Evolutionary conservation across 2,797 vertebrate species (phyloP).

Genomic region (Peromyscus melanophrys): DNA sequence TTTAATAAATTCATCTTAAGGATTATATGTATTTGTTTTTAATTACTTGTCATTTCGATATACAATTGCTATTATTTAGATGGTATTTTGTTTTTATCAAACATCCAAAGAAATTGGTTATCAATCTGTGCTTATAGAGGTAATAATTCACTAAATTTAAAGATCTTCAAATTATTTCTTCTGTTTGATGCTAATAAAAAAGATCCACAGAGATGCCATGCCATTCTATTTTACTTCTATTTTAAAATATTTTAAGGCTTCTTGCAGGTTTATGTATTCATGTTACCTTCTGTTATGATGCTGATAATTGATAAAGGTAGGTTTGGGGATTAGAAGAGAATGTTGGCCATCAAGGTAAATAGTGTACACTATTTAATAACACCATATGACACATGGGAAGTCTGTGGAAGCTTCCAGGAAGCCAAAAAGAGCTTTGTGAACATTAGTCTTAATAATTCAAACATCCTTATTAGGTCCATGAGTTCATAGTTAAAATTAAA

Average conservation of each 20-base stretch:
- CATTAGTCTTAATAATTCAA: slow-evolving; percentile 64
- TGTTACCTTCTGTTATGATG: background rate
- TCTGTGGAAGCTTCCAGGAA: background rate
- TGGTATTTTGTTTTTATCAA: slow-evolving; percentile 32
- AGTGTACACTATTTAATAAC: slow-evolving; percentile 16
- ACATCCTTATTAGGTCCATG: background rate
- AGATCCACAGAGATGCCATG: background rate
- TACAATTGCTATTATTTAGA: slow-evolving; percentile 39
- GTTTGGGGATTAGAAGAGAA: background rate
- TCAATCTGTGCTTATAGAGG: slow-evolving; percentile 40
- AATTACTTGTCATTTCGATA: background rate
- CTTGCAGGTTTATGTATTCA: background rate
- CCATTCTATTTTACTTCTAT: slow-evolving; percentile 1
- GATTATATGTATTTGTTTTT: slow-evolving; percentile 20
- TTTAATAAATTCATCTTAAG: slow-evolving; percentile 29
- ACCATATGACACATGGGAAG: background rate
- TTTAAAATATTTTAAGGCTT: slow-evolving; percentile 41
- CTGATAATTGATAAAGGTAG: slow-evolving; percentile 5
- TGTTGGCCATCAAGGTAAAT: background rate
- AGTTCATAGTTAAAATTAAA: slow-evolving; percentile 45
- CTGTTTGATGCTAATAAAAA: slow-evolving; percentile 45
- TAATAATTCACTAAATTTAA: slow-evolving; percentile 53
- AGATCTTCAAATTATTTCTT: slow-evolving; percentile 42
- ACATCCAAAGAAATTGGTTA: slow-evolving; percentile 1
- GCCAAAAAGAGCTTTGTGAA: slow-evolving; percentile 6